Base-by-base conservation (phyloP, 1,140 invertebrate species). In the Sminthurinus signatus region DNA sequence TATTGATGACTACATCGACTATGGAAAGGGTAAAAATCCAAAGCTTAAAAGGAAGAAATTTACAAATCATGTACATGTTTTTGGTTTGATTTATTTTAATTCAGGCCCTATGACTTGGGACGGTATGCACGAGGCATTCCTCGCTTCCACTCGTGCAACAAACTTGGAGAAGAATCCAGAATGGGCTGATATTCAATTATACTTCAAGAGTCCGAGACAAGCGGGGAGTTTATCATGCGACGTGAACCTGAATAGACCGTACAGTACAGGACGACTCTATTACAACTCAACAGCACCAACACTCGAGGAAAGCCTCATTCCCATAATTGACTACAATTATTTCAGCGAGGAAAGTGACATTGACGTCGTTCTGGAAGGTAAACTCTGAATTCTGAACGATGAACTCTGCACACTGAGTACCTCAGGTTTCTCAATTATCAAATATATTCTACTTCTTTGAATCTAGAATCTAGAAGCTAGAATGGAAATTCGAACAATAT, bases 121-220 rank as follows among this genome's bases (percentile, higher is more conserved):
- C 36, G 19, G 12, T 12, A 3, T 29, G 14, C 36, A 43, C 39
- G 36, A 59, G 17, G 57, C 57, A 5, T 59, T 59, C 39, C 14
- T 59, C 10, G 4, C 57, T 28, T 59, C 57, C 19, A n/a, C 2
- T 46, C 36, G n/a, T 2, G 19, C 36, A 21, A 43, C 23, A 3
- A 48, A 19, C n/a, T n/a, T 21, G 10, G 28, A 44, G 5, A 27
- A 27, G 2, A 39, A 36, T 42, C 2, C 3, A 21, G 19, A 59
- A 14, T 59, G 57, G 57, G 1, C 57, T 2, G 57, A 59, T 21
- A 44, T 44, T 23, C 57, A 44, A n/a, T 25, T 48, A 8, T 48
- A 44, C 17, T 59, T 25, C 4, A 21, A 17, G 2, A 25, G n/a
- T 21, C 15, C 32, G 15, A 5, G 5, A 8, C 32, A 36, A 36